Base-by-base conservation (phyloP, 2,113 vertebrate genomes). In the Falcunculus frontatus region DNA sequence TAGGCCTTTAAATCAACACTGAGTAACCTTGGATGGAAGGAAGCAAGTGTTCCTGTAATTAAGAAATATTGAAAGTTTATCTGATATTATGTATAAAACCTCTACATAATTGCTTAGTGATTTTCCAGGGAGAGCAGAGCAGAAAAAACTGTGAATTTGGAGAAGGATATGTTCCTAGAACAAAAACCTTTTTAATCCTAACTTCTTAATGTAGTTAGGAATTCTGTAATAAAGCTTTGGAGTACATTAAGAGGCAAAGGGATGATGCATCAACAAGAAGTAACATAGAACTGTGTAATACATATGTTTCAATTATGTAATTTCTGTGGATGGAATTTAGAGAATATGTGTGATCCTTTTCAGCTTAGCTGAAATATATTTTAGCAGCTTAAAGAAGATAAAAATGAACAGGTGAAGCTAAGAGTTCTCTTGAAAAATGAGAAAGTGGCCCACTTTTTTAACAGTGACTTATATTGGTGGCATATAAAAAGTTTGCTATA, bases 21-120 rank as follows among this genome's bases (percentile, higher is more conserved):
- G 39, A 29, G 26, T 90, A 88, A 55, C 79, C 50, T 88, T 93
- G 84, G 70, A 86, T 75, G 92, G 92, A 93, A 94, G 85, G 78
- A 91, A 91, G 42, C 32, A 69, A 87, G 33, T 2, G 5, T 84
- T 80, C 13, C 63, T 55, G 4, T 83, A 72, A 91, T 83, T 55
- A 88, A 80, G 55, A 94, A 94, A 81, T 86, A 88, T 6, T 94
- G 74, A 23, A 73, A 57, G 49, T 83, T 93, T 93, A 39, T 73
- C 10, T 83, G 75, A 65, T 22, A 39, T 90, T 81, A 49, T 21
- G n/a, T n/a, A n/a, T 37, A 63, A 63, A 81, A 81, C 86, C 70
- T 55, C 35, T 84, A 46, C 29, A 13, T 90, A 93, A 86, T 81
- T 90, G 35, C 60, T 63, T 70, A 39, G 17, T 55, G 77, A 73